Evolutionary conservation across 2,113 vertebrate genomes (phyloP).

Genomic region (Cephalophus harveyi): DNA sequence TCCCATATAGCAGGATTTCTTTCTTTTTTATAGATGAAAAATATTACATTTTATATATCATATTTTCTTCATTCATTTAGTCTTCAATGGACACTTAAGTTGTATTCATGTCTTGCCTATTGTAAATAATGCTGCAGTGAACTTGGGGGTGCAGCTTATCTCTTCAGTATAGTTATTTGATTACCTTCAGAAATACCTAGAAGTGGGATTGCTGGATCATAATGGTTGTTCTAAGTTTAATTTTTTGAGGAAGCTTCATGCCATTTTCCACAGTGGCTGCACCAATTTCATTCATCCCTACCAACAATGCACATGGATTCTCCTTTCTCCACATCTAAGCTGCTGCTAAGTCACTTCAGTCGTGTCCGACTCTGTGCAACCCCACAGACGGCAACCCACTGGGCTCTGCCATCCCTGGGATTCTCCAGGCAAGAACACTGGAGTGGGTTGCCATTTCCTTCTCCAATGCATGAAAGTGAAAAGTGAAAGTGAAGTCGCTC

Average conservation of each 20-base stretch:
- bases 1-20: not conserved
- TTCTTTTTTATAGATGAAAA: not conserved
- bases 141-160: not conserved
- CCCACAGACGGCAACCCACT: too few relatives aligned
- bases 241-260: not conserved
- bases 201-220: not conserved
- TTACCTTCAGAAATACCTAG: not conserved
- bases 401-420: too few relatives aligned
- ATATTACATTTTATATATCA: not conserved
- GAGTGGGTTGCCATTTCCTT: too few relatives aligned
- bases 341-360: too few relatives aligned
- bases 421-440: too few relatives aligned
- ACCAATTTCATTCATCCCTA: not conserved
- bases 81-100: not conserved
- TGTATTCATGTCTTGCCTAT: not conserved
- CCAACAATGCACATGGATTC: not conserved
- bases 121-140: not conserved
- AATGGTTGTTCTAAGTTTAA: not conserved
- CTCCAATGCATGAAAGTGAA: too few relatives aligned
- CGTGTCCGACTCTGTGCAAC: too few relatives aligned
- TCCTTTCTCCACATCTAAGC: not conserved
- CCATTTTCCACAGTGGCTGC: not conserved
- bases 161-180: not conserved
- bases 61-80: not conserved
- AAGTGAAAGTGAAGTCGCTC: too few relatives aligned